A percentile compares a stretch with the other conserved stretches of the same genome.
These are phyloP conservation scores for Macrostomum cliftonense DNA, from an alignment of 2,888 invertebrate species.

Conservation along the genomic window DNA sequence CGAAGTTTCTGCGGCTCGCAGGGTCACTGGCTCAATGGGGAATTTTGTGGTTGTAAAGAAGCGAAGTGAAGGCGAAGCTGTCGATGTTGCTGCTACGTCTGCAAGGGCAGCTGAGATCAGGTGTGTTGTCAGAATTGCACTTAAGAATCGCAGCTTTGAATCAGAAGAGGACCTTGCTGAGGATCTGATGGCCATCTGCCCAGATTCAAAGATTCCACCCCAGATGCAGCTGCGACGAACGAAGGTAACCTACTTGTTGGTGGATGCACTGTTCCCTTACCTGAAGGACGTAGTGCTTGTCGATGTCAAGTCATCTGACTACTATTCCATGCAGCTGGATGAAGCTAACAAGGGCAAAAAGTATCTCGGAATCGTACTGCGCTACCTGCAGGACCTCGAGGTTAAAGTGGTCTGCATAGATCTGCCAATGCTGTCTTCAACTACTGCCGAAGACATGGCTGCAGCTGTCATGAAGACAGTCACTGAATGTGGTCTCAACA, in stretches of 20 bases:
- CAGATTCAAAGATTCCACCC: slow-evolving; percentile 1
- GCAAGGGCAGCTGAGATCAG: slow-evolving; percentile 4
- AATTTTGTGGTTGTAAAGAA: neutral
- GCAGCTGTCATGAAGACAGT: slow-evolving; percentile 1
- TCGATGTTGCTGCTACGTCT: too few relatives aligned
- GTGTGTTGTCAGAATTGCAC: neutral
- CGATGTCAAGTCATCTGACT: slow-evolving; percentile 2
- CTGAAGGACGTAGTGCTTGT: slow-evolving; percentile 2
- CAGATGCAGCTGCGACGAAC: slow-evolving; percentile 1
- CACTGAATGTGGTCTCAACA: neutral
- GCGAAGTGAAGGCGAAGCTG: too few relatives aligned
- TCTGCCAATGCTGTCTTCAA: slow-evolving; percentile 2
- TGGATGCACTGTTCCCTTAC: neutral
- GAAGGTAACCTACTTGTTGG: slow-evolving; percentile 1
- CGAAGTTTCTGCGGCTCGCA: neutral
- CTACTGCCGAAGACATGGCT: neutral
- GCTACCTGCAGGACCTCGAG: neutral
- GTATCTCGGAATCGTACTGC: slow-evolving; percentile 1
- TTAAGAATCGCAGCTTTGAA: slow-evolving; percentile 7
- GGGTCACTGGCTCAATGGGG: neutral
- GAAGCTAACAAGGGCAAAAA: slow-evolving; percentile 1
- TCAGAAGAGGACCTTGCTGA: slow-evolving; percentile 1
- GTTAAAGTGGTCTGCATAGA: slow-evolving; percentile 4
- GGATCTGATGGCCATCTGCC: slow-evolving; percentile 1
- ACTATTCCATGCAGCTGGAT: slow-evolving; percentile 2